Base-by-base conservation (phyloP, 2,113 vertebrate species). In the Sardina pilchardus region DNA sequence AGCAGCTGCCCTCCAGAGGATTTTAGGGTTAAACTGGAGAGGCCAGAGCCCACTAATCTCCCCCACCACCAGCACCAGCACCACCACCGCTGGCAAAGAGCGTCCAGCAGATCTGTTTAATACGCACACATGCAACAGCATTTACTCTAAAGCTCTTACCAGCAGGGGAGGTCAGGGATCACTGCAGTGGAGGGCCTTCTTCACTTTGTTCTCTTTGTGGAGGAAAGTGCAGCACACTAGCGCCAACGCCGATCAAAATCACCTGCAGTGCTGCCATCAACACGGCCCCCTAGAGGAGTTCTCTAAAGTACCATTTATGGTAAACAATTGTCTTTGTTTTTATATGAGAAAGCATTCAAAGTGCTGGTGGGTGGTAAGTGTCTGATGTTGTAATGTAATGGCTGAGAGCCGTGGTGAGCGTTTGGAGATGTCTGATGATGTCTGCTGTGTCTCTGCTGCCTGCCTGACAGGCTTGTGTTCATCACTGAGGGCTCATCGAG, bases 21-120 rank as follows among this genome's bases (percentile, higher is more conserved):
- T 67, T 88, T 85, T 63, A 81, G 82, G 75, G 71, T 85, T 81
- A 85, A 85, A 82, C 59, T 24, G 75, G 84, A 45, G 43, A 83
- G 48, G 80, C 53, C 63, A 83, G n/a, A 26, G 50, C 47, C 14
- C 21, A 3, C 47, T 86, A 86, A 86, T 88, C 87, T 63, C 17
- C 42, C 53, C 24, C n/a, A n/a, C n/a, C n/a, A n/a, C n/a, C n/a
- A n/a, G n/a, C n/a, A n/a, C n/a, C n/a, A n/a, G n/a, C n/a, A 59
- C 17, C 30, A n/a, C 42, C 63, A 21, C 71, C 45, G 44, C 53
- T 71, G 56, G 83, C 80, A 67, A 67, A 67, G 26, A 67, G 59
- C 59, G 39, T 17, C 83, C 43, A 34, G 19, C 26, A 56, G 53
- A 83, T 82, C 81, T 44, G 42, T 16, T 83, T 85, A 83, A 80